Evolutionary conservation across 1,140 invertebrate genomes (phyloP).

Genomic region (Cyclargus thomasi): DNA sequence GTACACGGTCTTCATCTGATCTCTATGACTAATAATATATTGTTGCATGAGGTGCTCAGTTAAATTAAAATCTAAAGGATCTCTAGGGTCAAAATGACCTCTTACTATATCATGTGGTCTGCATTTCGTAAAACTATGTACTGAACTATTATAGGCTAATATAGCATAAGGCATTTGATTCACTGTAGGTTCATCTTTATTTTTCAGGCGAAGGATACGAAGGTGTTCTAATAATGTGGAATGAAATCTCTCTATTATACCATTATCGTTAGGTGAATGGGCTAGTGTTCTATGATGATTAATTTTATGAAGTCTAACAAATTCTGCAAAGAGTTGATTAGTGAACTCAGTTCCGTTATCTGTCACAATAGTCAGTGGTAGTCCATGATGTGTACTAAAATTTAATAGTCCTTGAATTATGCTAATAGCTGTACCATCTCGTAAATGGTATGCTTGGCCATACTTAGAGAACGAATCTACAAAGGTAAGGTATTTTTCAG

Average conservation of each 20-base stretch:
- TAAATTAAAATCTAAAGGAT: constrained; percentile 24
- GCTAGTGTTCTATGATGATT: constrained; percentile 27
- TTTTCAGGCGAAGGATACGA: constrained; percentile 21
- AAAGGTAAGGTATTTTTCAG: constrained; percentile 23
- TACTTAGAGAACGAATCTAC: constrained; percentile 29
- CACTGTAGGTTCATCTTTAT: constrained; percentile 21
- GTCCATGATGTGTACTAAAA: constrained; percentile 29
- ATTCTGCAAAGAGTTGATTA: constrained; percentile 28
- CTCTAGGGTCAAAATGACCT: constrained; percentile 29
- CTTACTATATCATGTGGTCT: constrained; percentile 25
- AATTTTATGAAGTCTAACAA: constrained; percentile 29
- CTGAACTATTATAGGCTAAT: constrained; percentile 27
- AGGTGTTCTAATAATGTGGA: constrained; percentile 29
- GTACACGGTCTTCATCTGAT: constrained; percentile 17
- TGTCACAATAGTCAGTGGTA: constrained; percentile 27
- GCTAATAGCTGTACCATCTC: constrained; percentile 25
- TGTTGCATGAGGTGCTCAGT: constrained; percentile 24
- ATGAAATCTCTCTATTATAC: constrained; percentile 31
- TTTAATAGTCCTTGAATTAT: constrained; percentile 26
- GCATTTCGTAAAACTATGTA: constrained; percentile 26
- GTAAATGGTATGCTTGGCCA: constrained; percentile 27
- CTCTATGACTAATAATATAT: constrained; percentile 23
- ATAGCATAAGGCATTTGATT: constrained; percentile 27
- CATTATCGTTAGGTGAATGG: constrained; percentile 31
- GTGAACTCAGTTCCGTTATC: constrained; percentile 32